Percentiles rank a stretch among this genome's conserved stretches.
Evolutionary conservation across 1,140 invertebrate genomes (phyloP).

Genomic region (Pseudomyrmex dendroicus): DNA sequence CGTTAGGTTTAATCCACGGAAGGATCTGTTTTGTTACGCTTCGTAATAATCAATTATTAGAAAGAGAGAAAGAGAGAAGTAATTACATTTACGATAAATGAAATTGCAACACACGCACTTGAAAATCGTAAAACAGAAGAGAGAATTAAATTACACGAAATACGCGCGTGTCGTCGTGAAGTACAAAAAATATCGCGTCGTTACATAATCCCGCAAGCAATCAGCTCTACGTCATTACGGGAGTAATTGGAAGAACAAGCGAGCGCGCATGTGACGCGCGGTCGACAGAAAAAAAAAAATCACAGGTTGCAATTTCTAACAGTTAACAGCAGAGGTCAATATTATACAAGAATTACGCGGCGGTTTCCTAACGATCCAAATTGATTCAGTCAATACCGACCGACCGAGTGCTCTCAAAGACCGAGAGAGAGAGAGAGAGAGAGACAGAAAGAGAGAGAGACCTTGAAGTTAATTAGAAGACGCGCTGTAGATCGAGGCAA

Average conservation of each 20-base stretch:
- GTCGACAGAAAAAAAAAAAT: slow-evolving; percentile 13
- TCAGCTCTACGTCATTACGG: slow-evolving; percentile 3
- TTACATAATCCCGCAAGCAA: neutral
- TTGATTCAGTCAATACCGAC: slow-evolving; percentile 33
- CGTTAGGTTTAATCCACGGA: slow-evolving; percentile 27
- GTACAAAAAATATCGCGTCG: neutral
- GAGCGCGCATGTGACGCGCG: neutral
- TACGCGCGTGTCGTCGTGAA: neutral
- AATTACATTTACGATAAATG: no score
- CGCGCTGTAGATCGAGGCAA: neutral
- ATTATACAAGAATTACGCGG: slow-evolving; percentile 30
- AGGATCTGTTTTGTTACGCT: neutral
- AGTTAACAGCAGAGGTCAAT: slow-evolving; percentile 37
- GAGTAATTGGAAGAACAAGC: slow-evolving; percentile 33
- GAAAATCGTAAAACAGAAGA: no score
- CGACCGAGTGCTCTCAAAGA: neutral
- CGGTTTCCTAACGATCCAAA: slow-evolving; percentile 49
- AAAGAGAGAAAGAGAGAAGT: no score
- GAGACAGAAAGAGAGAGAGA: neutral
- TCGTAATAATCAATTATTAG: no score
- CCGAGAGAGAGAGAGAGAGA: neutral
- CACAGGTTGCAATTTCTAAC: slow-evolving; percentile 27
- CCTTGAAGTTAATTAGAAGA: slow-evolving; percentile 61
- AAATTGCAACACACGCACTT: no score
- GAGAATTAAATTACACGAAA: no score